phyloP scores from a whole-genome alignment of 2,888 invertebrate genomes.

The Scaptomyza caliginosa region DNA sequence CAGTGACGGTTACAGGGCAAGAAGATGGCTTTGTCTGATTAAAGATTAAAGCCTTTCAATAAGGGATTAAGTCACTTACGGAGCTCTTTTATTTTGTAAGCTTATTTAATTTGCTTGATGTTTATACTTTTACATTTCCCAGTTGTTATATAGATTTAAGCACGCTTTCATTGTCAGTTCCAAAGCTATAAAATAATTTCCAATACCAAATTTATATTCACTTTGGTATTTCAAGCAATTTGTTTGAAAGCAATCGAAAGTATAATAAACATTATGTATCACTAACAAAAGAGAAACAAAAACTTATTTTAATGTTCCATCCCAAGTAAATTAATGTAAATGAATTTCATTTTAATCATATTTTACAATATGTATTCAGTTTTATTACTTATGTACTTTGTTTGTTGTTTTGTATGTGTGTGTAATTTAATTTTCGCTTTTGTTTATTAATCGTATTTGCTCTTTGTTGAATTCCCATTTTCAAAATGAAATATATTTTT shows the following conservation, averaged over 20 bases:
- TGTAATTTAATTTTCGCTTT: conserved; percentile 26
- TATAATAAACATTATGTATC: neutral
- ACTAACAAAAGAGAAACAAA: neutral
- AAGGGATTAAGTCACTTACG: conserved; percentile 23
- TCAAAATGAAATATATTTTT: conserved; percentile 47
- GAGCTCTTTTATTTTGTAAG: conserved; percentile 19
- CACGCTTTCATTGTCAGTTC: neutral
- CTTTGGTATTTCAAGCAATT: neutral
- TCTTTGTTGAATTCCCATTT: conserved; percentile 56
- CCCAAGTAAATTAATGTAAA: neutral
- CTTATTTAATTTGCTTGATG: conserved; percentile 10
- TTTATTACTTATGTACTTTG: conserved; percentile 65
- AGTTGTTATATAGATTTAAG: conserved; percentile 1
- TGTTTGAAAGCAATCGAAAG: neutral
- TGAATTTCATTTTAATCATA: conserved; percentile 43
- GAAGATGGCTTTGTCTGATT: conserved; percentile 55
- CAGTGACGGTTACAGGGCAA: conserved; percentile 32
- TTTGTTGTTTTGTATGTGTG: conserved; percentile 32
- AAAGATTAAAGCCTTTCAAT: too few relatives aligned
- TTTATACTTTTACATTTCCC: conserved; percentile 14
- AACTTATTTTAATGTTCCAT: neutral
- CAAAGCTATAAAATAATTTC: neutral
- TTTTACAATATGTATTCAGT: conserved; percentile 69
- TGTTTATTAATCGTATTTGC: conserved; percentile 51
- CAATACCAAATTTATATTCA: neutral